Conservation (phyloP, 2,113 vertebrate species). For the Ptyas mucosa region DNA sequence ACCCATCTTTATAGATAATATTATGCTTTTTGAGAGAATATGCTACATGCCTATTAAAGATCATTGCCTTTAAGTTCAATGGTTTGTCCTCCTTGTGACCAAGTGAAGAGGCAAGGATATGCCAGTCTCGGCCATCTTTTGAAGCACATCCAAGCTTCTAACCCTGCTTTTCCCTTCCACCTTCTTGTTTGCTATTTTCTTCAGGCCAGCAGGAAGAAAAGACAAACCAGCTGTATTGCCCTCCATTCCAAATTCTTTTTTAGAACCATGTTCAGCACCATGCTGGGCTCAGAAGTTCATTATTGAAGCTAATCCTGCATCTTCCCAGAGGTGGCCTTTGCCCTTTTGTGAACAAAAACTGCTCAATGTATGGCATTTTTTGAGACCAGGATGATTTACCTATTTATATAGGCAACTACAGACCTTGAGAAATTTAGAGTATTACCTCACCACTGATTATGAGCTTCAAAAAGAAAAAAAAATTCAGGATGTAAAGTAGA, state of each 20-base stretch:
- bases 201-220: neutral
- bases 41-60: neutral
- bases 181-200: neutral
- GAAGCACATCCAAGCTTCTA: neutral
- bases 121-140: neutral
- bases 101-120: neutral
- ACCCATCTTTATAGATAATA: neutral
- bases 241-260: neutral
- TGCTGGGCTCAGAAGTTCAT: neutral
- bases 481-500: neutral
- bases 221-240: too few species aligned
- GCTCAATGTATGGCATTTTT: neutral
- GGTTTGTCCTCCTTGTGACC: neutral
- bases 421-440: neutral
- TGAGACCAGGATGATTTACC: neutral
- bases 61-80: neutral
- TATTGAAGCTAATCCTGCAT: neutral
- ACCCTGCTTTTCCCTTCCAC: neutral
- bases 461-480: neutral
- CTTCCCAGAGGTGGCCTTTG: neutral
- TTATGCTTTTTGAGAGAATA: neutral
- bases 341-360: neutral
- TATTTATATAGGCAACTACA: neutral
- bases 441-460: neutral
- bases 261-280: neutral